These are phyloP conservation scores for Cyprinodon variegatus DNA, from an alignment of 2,113 vertebrate species.

Conservation along the genomic window DNA sequence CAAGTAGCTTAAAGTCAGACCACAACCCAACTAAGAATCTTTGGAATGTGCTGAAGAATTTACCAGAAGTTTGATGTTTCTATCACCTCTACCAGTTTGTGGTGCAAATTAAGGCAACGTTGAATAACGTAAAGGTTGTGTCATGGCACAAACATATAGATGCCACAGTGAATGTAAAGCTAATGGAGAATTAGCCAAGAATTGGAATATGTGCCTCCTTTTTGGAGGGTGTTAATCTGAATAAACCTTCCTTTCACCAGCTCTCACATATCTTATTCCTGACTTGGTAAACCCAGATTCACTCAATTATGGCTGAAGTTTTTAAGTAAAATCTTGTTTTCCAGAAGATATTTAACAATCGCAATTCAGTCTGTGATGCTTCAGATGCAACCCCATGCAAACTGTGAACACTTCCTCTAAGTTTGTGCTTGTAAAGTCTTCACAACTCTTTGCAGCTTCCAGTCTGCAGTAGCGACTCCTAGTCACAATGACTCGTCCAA, in stretches of 20 bases:
- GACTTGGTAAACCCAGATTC: not conserved
- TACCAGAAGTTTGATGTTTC: not conserved
- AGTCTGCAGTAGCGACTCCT: not conserved
- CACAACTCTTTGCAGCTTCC: not conserved
- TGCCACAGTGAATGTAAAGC: not conserved
- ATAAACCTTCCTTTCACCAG: no score
- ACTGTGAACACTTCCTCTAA: not conserved
- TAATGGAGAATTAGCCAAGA: not conserved
- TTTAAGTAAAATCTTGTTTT: no score
- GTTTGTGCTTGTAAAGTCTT: not conserved
- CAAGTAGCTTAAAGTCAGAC: not conserved
- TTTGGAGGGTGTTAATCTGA: not conserved
- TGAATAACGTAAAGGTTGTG: not conserved
- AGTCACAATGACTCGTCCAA: not conserved
- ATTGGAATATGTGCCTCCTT: no score
- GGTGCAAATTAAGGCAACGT: not conserved
- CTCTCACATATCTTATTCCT: not conserved
- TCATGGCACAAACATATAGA: not conserved
- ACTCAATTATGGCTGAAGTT: not conserved
- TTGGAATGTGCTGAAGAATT: not conserved
- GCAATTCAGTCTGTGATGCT: not conserved
- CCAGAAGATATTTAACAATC: not conserved
- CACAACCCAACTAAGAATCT: not conserved
- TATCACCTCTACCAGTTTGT: not conserved
- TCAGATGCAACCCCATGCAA: not conserved